Base-by-base conservation (phyloP, 2,113 vertebrate genomes). In the Myxocyprinus asiaticus region DNA sequence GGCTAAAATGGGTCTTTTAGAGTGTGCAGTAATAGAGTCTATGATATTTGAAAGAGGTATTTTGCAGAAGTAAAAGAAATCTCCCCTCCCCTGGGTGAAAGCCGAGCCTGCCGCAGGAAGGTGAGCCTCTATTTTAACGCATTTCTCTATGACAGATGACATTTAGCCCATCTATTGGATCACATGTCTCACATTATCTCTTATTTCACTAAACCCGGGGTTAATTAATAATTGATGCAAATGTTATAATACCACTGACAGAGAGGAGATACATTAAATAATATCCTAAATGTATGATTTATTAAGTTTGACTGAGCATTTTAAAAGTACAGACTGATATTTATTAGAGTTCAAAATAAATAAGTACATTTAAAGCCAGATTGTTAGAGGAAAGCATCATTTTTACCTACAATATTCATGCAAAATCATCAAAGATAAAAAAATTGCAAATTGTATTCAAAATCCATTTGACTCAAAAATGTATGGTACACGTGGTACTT, bases 61-160 rank as follows among this genome's bases (percentile, higher is more conserved):
- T 90, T 88, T 87, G 87, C 90, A 88, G 85, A 90, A 93, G 90
- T 90, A 90, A 65, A 85, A 88, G 90, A 92, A 92, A 91, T 87
- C 87, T 88, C 90, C 89, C 89, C 89, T 75, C 81, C 67, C 77
- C 83, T 69, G 79, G 67, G 84, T 89, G 91, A 92, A 92, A 93
- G 90, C 82, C 76, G 83, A 92, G 85, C 87, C 86, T 50, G 69
- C 81, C 22, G n/a, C n/a, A 79, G 86, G 90, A 92, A 92, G 92
- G 89, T 75, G 86, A 91, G 88, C 82, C 89, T 80, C 90, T 90
- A 87, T 93, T 93, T 93, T 89, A 91, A 91, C 89, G 87, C 22
- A 33, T 92, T 94, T 94, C 90, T 91, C 89, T 88, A 90, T 91
- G 92, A 92, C 92, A 92, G 90, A 92, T 93, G 91, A 93, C 90